Percentiles rank a stretch among this genome's conserved stretches.
phyloP scores from a whole-genome alignment of 2,113 vertebrate species.

The Pelodiscus sinensis region DNA sequence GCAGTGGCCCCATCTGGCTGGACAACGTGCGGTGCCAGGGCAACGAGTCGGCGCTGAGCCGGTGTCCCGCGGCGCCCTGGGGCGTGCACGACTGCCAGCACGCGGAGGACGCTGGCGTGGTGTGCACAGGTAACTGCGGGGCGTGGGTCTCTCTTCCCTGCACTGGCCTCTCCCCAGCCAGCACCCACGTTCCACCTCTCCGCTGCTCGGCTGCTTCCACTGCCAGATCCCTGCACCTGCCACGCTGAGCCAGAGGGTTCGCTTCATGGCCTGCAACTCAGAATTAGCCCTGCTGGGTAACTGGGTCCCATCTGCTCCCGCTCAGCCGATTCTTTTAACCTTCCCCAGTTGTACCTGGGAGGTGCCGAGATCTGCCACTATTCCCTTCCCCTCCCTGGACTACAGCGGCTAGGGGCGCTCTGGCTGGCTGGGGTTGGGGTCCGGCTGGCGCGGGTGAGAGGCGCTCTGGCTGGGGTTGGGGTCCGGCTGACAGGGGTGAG shows the following conservation, averaged over 20 bases:
- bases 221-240: background rate
- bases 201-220: background rate
- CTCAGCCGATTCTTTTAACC: no score
- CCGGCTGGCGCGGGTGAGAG: no score
- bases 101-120: slow-evolving; percentile 38
- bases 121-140: slow-evolving; percentile 29
- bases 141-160: background rate
- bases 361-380: background rate
- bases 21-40: slow-evolving; percentile 52
- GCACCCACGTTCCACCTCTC: background rate
- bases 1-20: slow-evolving; percentile 38
- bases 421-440: no score
- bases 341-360: background rate
- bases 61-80: slow-evolving; percentile 19
- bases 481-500: no score
- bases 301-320: background rate
- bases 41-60: background rate
- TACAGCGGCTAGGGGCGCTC: background rate
- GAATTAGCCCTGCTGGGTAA: background rate
- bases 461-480: no score
- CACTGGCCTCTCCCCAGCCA: background rate
- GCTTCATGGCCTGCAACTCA: background rate
- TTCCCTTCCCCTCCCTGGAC: background rate
- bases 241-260: background rate
- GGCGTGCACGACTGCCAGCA: slow-evolving; percentile 55